These are phyloP conservation scores for Adelosebastes latens DNA, from an alignment of 2,797 vertebrate genomes.

Conservation along the genomic window DNA sequence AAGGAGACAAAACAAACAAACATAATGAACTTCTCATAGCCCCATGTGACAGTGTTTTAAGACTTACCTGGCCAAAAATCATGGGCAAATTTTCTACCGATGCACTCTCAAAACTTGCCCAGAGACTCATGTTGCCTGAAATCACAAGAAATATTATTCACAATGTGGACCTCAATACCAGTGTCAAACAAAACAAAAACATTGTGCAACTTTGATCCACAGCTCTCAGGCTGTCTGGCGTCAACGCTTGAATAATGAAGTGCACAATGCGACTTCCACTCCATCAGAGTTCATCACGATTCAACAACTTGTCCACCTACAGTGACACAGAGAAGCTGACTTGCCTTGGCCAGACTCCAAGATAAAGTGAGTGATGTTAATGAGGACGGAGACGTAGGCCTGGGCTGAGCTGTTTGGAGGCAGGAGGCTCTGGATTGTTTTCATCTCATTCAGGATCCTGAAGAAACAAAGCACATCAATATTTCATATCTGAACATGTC, in stretches of 20 bases:
- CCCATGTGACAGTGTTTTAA: not conserved
- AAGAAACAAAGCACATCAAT: conserved; percentile 42
- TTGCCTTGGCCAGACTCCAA: conserved; percentile 73
- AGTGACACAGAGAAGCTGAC: conserved; percentile 46
- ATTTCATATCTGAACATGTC: conserved; percentile 6
- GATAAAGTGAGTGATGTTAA: conserved; percentile 67
- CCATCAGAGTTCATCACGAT: conserved; percentile 40
- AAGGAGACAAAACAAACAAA: not conserved
- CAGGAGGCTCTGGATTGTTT: conserved; percentile 62
- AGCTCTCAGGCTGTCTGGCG: not conserved
- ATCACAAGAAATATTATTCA: conserved; percentile 29
- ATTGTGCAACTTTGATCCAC: not conserved
- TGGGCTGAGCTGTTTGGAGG: conserved; percentile 65
- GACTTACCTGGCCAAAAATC: conserved; percentile 70
- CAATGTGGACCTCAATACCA: not conserved
- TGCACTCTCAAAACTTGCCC: conserved; percentile 52
- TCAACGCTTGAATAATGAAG: conserved; percentile 21
- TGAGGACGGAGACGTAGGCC: conserved; percentile 61
- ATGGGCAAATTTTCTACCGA: conserved; percentile 42
- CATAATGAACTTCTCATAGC: not conserved
- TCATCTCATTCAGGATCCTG: conserved; percentile 78
- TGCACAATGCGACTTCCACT: not conserved
- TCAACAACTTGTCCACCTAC: conserved; percentile 22
- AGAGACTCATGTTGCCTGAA: conserved; percentile 72
- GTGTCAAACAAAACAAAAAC: not conserved